Conservation (phyloP, 2,113 vertebrate species). For the Nesoenas mayeri region DNA sequence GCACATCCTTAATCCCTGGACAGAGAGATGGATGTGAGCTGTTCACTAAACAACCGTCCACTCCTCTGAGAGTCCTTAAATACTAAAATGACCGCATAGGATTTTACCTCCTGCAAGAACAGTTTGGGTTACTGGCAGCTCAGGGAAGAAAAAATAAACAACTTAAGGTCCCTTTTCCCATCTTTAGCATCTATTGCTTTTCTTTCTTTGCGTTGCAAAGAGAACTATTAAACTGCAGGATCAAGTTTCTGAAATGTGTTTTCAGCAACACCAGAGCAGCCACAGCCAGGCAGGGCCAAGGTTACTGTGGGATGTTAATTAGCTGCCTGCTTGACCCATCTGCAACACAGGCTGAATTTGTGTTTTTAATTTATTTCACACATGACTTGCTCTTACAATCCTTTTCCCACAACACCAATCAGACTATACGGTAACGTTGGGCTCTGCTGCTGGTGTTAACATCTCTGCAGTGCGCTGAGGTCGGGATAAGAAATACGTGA, state of each 20-base stretch:
- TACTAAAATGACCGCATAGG: not conserved
- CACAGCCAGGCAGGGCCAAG: not conserved
- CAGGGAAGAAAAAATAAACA: not conserved
- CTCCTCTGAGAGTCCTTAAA: not conserved
- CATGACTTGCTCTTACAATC: not conserved
- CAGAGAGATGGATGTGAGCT: not conserved
- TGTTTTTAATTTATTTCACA: not conserved
- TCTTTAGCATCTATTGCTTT: not conserved
- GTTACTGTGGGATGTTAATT: not conserved
- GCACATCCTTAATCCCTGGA: not conserved
- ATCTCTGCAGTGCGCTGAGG: not conserved
- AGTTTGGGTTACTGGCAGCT: not conserved
- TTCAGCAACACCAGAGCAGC: not conserved
- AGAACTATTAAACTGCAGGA: not conserved
- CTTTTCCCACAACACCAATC: not conserved
- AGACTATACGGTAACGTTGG: not conserved
- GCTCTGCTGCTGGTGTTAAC: not conserved
- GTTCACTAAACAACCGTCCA: not conserved
- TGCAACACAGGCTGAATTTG: fast-evolving
- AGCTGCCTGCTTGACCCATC: not conserved
- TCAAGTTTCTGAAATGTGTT: not conserved
- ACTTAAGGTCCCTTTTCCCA: not conserved
- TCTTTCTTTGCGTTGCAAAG: not conserved
- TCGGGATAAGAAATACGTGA: fast-evolving
- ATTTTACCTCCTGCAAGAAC: not conserved